Conservation (phyloP, 2,888 invertebrate species). For the Stenodera caucasica region DNA sequence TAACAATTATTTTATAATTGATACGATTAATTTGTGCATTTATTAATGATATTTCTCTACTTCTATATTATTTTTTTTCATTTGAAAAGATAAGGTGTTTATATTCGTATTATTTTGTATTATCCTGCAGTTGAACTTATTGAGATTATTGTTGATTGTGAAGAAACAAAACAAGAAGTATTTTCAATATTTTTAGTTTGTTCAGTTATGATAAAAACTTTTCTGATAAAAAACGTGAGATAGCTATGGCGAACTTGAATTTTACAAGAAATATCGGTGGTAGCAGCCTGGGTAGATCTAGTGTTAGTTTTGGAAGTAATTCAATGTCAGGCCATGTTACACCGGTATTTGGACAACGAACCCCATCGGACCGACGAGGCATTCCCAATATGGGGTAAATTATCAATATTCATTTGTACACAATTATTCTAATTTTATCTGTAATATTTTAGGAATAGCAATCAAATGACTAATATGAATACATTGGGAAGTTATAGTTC, state of each 20-base stretch:
- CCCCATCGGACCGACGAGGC: conserved; percentile 76
- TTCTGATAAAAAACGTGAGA: conserved; percentile 40
- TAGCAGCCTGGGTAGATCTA: conserved; percentile 68
- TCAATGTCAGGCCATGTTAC: conserved; percentile 77
- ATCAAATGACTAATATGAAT: conserved; percentile 65
- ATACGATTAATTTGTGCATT: conserved; percentile 41
- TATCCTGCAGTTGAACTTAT: conserved; percentile 43
- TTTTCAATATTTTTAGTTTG: conserved; percentile 24
- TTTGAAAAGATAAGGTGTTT: background rate
- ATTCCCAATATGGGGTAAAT: conserved; percentile 57
- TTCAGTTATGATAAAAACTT: conserved; percentile 53
- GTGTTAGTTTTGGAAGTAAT: conserved; percentile 67
- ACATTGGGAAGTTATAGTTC: conserved; percentile 62
- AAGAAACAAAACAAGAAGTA: background rate
- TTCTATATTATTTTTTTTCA: background rate
- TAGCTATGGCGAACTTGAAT: conserved; percentile 93
- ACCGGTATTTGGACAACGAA: conserved; percentile 79
- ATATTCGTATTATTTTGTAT: conserved; percentile 43
- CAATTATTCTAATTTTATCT: background rate
- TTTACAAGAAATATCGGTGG: conserved; percentile 89
- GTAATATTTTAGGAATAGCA: conserved; percentile 57
- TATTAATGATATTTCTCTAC: conserved; percentile 19
- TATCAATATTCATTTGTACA: conserved; percentile 23
- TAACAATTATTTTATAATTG: conserved; percentile 11
- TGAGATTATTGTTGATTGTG: conserved; percentile 29